A percentile compares a stretch with the other conserved stretches of the same genome.
These are phyloP conservation scores for Limenitis camilla DNA, from an alignment of 2,888 invertebrate species.

Conservation along the genomic window DNA sequence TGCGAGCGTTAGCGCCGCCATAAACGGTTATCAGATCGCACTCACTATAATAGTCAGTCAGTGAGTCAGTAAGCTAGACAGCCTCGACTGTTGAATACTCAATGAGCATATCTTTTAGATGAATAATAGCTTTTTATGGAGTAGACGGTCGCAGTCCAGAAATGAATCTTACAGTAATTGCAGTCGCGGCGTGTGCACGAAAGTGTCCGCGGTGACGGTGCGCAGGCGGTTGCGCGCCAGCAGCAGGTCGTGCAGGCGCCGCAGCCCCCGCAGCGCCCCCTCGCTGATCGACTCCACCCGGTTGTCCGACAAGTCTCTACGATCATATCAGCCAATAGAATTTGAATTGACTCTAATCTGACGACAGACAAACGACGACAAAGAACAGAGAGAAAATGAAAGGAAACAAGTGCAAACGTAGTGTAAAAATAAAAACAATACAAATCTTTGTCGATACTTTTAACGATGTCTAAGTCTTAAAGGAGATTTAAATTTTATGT, in stretches of 20 bases:
- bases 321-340: neutral
- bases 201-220: slow-evolving; percentile 83
- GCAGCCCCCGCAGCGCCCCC: slow-evolving; percentile 81
- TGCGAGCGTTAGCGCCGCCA: neutral
- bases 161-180: slow-evolving; percentile 74
- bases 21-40: slow-evolving; percentile 1
- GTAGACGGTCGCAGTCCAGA: neutral
- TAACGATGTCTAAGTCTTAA: too few relatives aligned
- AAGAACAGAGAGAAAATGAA: too few relatives aligned
- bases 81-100: slow-evolving; percentile 2
- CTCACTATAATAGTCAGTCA: too few relatives aligned
- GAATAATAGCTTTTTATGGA: slow-evolving; percentile 1
- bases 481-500: too few relatives aligned
- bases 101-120: neutral
- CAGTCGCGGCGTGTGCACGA: slow-evolving; percentile 84
- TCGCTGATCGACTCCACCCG: slow-evolving; percentile 81
- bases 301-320: slow-evolving; percentile 92
- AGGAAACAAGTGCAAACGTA: too few relatives aligned
- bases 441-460: too few relatives aligned
- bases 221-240: slow-evolving; percentile 87
- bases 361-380: too few relatives aligned
- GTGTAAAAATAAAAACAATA: too few relatives aligned
- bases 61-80: neutral
- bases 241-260: slow-evolving; percentile 86
- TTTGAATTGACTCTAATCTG: too few relatives aligned